phyloP scores from a whole-genome alignment of 2,113 vertebrate species.

The Arothron firmamentum region DNA sequence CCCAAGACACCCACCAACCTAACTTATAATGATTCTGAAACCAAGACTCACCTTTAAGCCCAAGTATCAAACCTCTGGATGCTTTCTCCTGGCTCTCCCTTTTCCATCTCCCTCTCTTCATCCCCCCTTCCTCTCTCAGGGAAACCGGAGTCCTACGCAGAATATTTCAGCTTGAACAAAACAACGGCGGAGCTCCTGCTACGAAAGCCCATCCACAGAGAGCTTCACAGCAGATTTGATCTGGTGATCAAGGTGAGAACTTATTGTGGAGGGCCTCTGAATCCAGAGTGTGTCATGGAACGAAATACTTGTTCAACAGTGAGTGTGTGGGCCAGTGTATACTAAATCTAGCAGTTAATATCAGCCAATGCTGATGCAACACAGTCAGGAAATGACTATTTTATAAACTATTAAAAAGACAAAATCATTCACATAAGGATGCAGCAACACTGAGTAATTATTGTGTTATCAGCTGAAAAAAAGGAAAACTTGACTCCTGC shows the following conservation, averaged over 20 bases:
- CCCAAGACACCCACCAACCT: conserved; percentile 16
- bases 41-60: conserved; percentile 23
- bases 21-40: conserved; percentile 44
- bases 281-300: too few relatives aligned
- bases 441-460: too few relatives aligned
- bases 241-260: conserved; percentile 95
- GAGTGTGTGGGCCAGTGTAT: too few relatives aligned
- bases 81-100: neutral
- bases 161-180: conserved; percentile 88
- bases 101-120: conserved; percentile 5
- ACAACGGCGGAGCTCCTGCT: conserved; percentile 87
- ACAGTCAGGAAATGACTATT: neutral
- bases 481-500: neutral
- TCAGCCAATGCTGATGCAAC: neutral
- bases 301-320: too few relatives aligned
- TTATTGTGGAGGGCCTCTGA: too few relatives aligned
- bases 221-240: conserved; percentile 90
- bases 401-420: conserved; percentile 4
- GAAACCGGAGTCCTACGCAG: conserved; percentile 84
- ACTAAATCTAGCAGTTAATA: neutral
- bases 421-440: neutral
- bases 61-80: neutral
- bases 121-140: conserved; percentile 68
- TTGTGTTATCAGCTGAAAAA: neutral
- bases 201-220: conserved; percentile 86